Base-by-base conservation (phyloP, 2,797 vertebrate species). In the Cryptoblepharus egeriae region DNA sequence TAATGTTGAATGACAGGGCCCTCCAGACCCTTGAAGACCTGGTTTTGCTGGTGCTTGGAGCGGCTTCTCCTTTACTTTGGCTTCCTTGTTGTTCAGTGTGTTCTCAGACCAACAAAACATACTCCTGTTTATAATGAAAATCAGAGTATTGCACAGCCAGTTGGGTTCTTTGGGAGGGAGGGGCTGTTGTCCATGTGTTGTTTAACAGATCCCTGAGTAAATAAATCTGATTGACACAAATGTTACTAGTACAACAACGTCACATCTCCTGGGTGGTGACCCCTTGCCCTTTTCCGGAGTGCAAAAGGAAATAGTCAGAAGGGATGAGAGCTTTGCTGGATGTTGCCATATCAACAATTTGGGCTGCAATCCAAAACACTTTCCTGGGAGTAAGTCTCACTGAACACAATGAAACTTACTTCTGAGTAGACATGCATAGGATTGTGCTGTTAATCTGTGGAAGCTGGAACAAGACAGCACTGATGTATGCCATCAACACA, bases 291-390 rank as follows among this genome's bases (percentile, higher is more conserved):
- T 49, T 22, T 52, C 49, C 24, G 24, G 37, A 32, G 60, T 35
- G 9, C 24, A 58, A 4, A 8, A 32, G 30, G n/a, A 9, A 13
- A 37, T n/a, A 37, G 24, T 32, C 2, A 0, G 0, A 72, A 73
- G 77, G 0, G 0, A 26, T n/a, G 42, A 22, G 68, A 0, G 0
- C n/a, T 55, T 3, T 1, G 55, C n/a, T 80, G 42, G 67, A 37
- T 0, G 87, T 89, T 88, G 87, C 88, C 84, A 84, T 87, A 89
- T 84, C 87, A 86, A 90, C 85, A 86, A 64, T 79, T 77, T 80
- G 78, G 0, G n/a, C n/a, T n/a, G n/a, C n/a, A n/a, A n/a, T n/a
- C n/a, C n/a, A n/a, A n/a, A n/a, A n/a, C n/a, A n/a, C n/a, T n/a
- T n/a, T n/a, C n/a, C n/a, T n/a, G n/a, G n/a, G n/a, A n/a, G n/a